phyloP scores from a whole-genome alignment of 2,113 vertebrate species.

The Pedetes capensis region DNA sequence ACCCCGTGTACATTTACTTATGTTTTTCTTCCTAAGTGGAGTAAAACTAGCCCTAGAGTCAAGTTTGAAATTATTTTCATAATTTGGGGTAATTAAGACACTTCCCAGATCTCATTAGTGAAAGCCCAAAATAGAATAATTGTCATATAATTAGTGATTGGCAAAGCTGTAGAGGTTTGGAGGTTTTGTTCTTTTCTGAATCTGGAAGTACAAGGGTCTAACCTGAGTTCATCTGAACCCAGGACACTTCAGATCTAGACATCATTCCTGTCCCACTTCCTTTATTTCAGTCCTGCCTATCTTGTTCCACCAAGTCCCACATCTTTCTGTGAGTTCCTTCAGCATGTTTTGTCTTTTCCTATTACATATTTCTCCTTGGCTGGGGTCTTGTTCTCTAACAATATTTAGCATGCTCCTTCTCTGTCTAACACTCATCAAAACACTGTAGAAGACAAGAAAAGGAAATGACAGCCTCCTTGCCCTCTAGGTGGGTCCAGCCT shows the following conservation, averaged over 20 bases:
- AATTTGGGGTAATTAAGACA: constrained; percentile 83
- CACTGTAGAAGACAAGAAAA: not conserved
- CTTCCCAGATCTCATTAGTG: constrained; percentile 86
- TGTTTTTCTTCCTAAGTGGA: constrained; percentile 80
- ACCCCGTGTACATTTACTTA: constrained; percentile 64
- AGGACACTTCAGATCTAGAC: constrained; percentile 16
- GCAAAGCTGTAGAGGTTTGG: constrained; percentile 76
- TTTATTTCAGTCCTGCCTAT: not conserved
- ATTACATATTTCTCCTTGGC: not conserved
- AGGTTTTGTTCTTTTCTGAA: constrained; percentile 74
- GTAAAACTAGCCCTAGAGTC: constrained; percentile 86
- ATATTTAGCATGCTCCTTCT: not conserved
- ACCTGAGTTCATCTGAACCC: constrained; percentile 36
- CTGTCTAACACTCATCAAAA: not conserved
- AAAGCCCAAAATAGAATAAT: constrained; percentile 84
- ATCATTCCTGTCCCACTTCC: not conserved
- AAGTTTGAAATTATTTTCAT: constrained; percentile 85
- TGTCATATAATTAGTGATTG: constrained; percentile 81
- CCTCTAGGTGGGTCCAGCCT: too few relatives aligned
- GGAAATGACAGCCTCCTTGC: not conserved
- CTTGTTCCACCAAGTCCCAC: not conserved
- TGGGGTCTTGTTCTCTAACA: not conserved
- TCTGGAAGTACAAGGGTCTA: constrained; percentile 33
- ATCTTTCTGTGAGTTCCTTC: not conserved
- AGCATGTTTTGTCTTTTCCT: not conserved